Evolutionary conservation across 2,797 vertebrate genomes (phyloP).

Genomic region (Onychomys arenicola): DNA sequence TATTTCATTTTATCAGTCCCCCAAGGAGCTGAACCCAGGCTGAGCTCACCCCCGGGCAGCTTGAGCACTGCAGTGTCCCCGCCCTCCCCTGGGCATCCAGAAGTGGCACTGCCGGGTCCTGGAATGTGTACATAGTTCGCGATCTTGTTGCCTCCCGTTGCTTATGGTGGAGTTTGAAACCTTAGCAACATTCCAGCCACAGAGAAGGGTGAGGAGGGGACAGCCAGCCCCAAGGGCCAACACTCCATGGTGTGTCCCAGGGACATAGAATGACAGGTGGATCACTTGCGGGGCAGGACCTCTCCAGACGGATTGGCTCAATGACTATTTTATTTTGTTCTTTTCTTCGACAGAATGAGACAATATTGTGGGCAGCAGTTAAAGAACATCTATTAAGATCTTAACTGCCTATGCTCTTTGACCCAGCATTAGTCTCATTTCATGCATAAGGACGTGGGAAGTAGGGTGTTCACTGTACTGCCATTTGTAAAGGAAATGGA

Average conservation of each 20-base stretch:
- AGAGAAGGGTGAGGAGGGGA: background rate
- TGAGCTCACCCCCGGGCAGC: background rate
- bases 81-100: background rate
- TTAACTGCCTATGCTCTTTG: background rate
- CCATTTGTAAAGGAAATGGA: background rate
- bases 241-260: fast-evolving
- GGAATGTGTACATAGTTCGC: background rate
- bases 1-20: no score
- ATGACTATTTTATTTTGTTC: background rate
- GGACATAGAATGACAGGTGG: background rate
- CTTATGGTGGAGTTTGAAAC: background rate
- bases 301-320: background rate
- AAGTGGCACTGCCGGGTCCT: background rate
- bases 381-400: background rate
- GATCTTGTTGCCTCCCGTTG: background rate
- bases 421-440: background rate
- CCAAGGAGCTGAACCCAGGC: background rate
- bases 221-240: background rate
- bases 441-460: background rate
- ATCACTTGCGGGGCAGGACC: background rate
- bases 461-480: background rate
- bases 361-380: background rate
- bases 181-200: background rate
- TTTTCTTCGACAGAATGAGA: conserved; percentile 54
- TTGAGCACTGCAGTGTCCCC: background rate